These are phyloP conservation scores for Sitobion miscanthi DNA, from an alignment of 1,140 invertebrate genomes.

Conservation along the genomic window DNA sequence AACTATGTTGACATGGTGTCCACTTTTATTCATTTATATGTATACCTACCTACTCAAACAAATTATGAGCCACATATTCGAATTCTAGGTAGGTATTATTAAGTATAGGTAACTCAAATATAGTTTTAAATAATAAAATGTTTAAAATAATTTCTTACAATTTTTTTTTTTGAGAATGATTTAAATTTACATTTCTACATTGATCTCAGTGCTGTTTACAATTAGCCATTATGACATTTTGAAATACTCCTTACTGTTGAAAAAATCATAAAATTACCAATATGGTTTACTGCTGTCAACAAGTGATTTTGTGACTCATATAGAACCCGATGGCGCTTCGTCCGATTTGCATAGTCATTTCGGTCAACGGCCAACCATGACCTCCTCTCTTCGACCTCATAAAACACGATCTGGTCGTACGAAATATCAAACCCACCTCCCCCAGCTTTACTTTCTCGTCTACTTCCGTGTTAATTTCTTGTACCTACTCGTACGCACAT, in stretches of 20 bases:
- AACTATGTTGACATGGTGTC: not conserved
- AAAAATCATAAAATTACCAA: not conserved
- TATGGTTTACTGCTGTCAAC: conserved; percentile 24
- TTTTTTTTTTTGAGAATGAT: not conserved
- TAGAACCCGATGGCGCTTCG: conserved; percentile 39
- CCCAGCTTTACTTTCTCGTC: conserved; percentile 41
- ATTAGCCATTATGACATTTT: not conserved
- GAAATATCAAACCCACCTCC: not conserved
- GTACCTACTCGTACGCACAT: not conserved
- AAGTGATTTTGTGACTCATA: not conserved
- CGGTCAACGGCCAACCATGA: conserved; percentile 56
- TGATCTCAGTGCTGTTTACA: not conserved
- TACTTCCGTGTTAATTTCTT: conserved; percentile 32
- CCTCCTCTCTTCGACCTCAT: conserved; percentile 50
- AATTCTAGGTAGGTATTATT: not conserved
- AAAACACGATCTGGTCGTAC: conserved; percentile 37
- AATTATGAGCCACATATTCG: not conserved
- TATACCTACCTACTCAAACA: not conserved
- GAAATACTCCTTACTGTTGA: too few species aligned
- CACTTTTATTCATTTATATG: not conserved
- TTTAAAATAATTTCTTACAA: not conserved
- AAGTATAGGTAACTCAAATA: not conserved
- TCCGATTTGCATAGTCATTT: conserved; percentile 56
- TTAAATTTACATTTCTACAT: not conserved
- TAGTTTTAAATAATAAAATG: not conserved